These are phyloP conservation scores for Therioaphis trifolii DNA, from an alignment of 2,888 invertebrate species.

Conservation along the genomic window DNA sequence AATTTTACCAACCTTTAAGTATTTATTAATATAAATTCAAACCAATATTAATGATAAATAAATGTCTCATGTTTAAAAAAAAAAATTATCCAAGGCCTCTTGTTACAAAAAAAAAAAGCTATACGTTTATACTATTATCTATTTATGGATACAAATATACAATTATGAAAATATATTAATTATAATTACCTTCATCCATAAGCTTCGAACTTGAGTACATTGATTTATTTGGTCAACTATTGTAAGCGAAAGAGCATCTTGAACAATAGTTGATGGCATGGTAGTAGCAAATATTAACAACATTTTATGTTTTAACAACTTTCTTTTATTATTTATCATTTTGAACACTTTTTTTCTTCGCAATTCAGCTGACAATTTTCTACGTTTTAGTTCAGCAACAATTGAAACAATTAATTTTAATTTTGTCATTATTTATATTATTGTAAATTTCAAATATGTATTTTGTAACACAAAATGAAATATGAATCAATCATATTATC, in stretches of 20 bases:
- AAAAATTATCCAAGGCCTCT: background rate
- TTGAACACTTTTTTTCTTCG: slow-evolving; percentile 25
- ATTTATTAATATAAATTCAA: slow-evolving; percentile 12
- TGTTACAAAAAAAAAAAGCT: slow-evolving; percentile 2
- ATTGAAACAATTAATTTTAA: slow-evolving; percentile 17
- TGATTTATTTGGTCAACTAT: slow-evolving; percentile 19
- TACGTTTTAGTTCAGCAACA: slow-evolving; percentile 2
- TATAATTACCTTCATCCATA: slow-evolving; percentile 47
- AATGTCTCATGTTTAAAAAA: slow-evolving; percentile 11
- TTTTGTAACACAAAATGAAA: no score
- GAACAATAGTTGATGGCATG: no score
- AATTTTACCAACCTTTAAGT: background rate
- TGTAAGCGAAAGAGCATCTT: slow-evolving; percentile 32
- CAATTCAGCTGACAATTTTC: slow-evolving; percentile 14
- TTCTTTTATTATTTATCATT: slow-evolving; percentile 22
- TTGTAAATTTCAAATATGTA: no score
- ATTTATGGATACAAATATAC: slow-evolving; percentile 30
- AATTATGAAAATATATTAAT: slow-evolving; percentile 28
- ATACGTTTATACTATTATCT: background rate
- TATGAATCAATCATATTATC: no score
- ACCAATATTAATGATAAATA: slow-evolving; percentile 3
- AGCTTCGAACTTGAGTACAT: slow-evolving; percentile 17
- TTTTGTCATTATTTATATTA: slow-evolving; percentile 8
- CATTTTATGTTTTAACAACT: slow-evolving; percentile 24
- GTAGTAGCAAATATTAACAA: background rate